Conservation (phyloP, 1,140 invertebrate species). For the Zaprionus ghesquierei region DNA sequence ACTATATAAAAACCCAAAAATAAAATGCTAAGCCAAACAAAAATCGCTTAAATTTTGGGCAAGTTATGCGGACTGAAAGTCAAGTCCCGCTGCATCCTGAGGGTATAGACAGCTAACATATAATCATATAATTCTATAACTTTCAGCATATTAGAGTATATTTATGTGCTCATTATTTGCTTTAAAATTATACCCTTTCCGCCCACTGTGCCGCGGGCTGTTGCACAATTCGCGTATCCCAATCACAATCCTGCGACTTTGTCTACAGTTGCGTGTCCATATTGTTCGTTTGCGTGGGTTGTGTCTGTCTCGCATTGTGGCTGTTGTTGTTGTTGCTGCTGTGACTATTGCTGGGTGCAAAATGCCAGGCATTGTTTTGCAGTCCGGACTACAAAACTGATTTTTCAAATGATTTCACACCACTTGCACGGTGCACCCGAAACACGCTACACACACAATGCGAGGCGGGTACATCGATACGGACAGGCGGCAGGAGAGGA, state of each 20-base stretch:
- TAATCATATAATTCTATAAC: background rate
- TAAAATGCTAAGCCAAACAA: no score
- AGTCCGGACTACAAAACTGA: constrained; percentile 35
- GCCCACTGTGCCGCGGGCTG: constrained; percentile 14
- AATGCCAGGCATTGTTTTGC: constrained; percentile 35
- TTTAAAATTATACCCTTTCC: background rate
- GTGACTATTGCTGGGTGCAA: constrained; percentile 17
- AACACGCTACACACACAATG: background rate
- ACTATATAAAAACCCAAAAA: no score
- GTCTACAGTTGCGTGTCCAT: constrained; percentile 39
- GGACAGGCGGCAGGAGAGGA: background rate
- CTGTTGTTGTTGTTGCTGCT: background rate
- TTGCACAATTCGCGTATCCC: constrained; percentile 28
- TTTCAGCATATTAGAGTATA: background rate
- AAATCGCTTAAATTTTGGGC: no score
- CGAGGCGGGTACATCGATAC: constrained; percentile 8
- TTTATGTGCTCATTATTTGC: background rate
- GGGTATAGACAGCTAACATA: background rate
- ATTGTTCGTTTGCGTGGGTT: constrained; percentile 33
- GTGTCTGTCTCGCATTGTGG: constrained; percentile 3
- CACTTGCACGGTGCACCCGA: constrained; percentile 17
- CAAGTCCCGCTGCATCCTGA: no score
- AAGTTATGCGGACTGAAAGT: background rate
- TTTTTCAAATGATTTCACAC: constrained; percentile 50
- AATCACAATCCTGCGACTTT: constrained; percentile 29